Conservation (phyloP, 2,797 vertebrate genomes). For the Pteropus rufus region DNA sequence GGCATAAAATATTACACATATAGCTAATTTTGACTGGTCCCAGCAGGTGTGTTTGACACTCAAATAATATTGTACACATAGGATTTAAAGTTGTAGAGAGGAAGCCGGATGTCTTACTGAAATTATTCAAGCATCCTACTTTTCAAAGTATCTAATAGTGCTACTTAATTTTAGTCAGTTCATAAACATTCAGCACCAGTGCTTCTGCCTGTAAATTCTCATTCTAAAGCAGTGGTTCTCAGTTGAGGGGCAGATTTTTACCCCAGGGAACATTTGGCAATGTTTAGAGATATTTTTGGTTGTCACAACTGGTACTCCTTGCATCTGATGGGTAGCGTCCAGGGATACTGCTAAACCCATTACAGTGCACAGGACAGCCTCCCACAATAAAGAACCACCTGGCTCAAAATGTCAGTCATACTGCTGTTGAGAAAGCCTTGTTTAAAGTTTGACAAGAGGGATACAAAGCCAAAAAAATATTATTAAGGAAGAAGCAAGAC, state of each 20-base stretch:
- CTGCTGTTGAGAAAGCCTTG: background rate
- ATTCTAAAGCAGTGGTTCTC: background rate
- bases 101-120: background rate
- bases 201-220: background rate
- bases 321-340: background rate
- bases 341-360: background rate
- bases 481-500: background rate
- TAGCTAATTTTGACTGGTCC: background rate
- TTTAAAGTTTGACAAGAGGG: background rate
- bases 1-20: background rate
- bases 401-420: background rate
- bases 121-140: constrained; percentile 23
- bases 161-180: background rate
- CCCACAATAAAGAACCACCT: background rate
- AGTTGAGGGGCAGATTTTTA: background rate
- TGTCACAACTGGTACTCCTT: background rate
- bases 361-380: background rate
- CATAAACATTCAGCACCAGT: background rate
- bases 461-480: background rate
- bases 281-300: background rate
- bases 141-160: background rate
- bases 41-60: background rate
- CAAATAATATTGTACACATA: background rate
- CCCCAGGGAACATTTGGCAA: background rate
- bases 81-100: background rate